Percentiles rank a stretch among this genome's conserved stretches.
Evolutionary conservation across 1,140 invertebrate species (phyloP).

Genomic region (Trissolcus basalis): DNA sequence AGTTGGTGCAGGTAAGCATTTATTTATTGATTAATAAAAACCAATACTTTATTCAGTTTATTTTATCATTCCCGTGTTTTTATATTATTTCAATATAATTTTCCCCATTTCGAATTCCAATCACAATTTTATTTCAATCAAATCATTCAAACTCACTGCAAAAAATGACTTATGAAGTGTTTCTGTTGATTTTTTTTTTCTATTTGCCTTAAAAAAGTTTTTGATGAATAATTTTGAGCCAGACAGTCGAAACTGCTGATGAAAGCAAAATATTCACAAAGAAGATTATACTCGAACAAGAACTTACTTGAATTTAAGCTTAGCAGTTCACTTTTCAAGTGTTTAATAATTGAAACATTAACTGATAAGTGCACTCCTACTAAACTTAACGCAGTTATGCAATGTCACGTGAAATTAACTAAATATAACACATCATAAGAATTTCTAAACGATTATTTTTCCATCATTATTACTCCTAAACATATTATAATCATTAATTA

Average conservation of each 20-base stretch:
- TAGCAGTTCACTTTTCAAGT: background rate
- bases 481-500: slow-evolving; percentile 46
- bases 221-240: background rate
- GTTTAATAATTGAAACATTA: background rate
- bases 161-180: background rate
- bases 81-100: background rate
- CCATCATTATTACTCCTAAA: slow-evolving; percentile 11
- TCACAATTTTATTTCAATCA: background rate
- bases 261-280: background rate
- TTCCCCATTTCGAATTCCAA: background rate
- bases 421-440: too few relatives aligned
- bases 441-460: slow-evolving; percentile 2
- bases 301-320: background rate
- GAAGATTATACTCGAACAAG: background rate
- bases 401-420: too few relatives aligned
- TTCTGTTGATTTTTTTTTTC: background rate
- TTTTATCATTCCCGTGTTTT: background rate
- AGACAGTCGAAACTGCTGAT: background rate
- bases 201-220: background rate
- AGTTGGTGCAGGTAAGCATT: slow-evolving; percentile 67
- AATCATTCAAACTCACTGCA: background rate
- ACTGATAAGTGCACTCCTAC: background rate
- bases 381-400: too few relatives aligned
- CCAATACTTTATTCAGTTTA: background rate
- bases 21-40: slow-evolving; percentile 8